Evolutionary conservation across 2,888 invertebrate genomes (phyloP), one percentile per base, ranked within the genome.

Genomic region (Anoplius nigerrimus): DNA sequence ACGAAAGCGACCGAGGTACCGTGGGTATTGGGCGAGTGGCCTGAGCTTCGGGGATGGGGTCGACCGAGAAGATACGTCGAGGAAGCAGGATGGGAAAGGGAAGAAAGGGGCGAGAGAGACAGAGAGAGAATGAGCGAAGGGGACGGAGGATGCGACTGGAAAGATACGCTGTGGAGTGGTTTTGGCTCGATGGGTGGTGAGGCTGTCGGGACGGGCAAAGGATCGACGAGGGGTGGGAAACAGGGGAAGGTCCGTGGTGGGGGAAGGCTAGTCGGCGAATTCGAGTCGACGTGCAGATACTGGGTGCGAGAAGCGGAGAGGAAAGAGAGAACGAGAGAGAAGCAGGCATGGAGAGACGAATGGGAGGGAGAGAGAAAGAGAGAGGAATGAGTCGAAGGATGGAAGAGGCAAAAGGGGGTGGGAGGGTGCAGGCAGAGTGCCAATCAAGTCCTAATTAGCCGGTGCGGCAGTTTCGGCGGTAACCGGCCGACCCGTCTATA

Each of bases 391-490:
- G 42, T 42, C 48, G 16, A 4, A 8, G n/a, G 2, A 16, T n/a
- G 48, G 48, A 48, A 2, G 13, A 13, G 13, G 42, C 42, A 42
- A 13, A 13, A 42, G 42, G 42, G 42, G 42, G 13, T 13, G 48
- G 18, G n/a, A 8, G 18, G 48, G 18, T 2, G 48, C 16, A 48
- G 48, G 18, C 48, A 48, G 48, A 48, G 74, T 74, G 79, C 79
- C 83, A 85, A 86, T 87, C 85, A 78, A 83, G 82, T 77, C 79
- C 81, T 86, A 87, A 87, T 87, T 87, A 87, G 82, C 78, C 78
- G 73, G 78, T 71, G 74, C 71, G 72, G 73, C 66, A 70, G 74
- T 82, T 79, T 75, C 55, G 59, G 68, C 51, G 74, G 66, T 76
- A 71, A 69, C 69, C 67, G 75, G 66, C 71, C 69, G 62, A 71